Base-by-base conservation (phyloP, 2,797 vertebrate species). In the Rallus crepitans region DNA sequence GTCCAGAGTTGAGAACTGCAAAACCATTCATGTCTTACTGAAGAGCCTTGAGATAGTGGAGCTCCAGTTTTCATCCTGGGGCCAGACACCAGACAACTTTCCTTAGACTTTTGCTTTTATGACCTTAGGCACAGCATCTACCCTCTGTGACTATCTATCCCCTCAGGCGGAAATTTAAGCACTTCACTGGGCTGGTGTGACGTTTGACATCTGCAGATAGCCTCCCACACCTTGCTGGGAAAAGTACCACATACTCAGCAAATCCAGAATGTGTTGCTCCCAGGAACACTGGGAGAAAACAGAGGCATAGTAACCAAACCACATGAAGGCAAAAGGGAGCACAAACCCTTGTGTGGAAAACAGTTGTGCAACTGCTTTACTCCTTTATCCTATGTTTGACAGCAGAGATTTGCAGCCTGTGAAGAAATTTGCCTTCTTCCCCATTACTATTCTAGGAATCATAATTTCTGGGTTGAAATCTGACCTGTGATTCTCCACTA, bases 391-490 rank as follows among this genome's bases (percentile, higher is more conserved):
- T 4, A 59, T 78, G 27, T 63, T 8, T 90, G 77, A 94, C 66
- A 89, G 84, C 65, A 88, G 30, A 90, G 61, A 87, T 81, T 81
- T 92, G n/a, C 60, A 77, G 50, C 57, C 68, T 57, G 35, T 80
- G 82, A 90, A 91, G 91, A 91, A 91, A 86, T 63, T 37, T 0
- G 0, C 42, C 30, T 66, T 72, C 59, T 55, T 94, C 66, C 63
- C 23, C 9, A 39, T 52, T 52, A 52, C 24, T 42, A 73, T n/a
- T 56, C 71, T 68, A 94, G 12, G 35, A 82, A 93, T 39, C 90
- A 17, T 48, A 71, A 87, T 70, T 94, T 82, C 80, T 92, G 77
- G 40, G 39, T 47, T 95, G 79, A 93, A 94, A 92, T 33, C 24
- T 82, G 79, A 89, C 40, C 40, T 91, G n/a, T 17, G 52, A 85